These are phyloP conservation scores for Catharus bicknelli DNA, from an alignment of 2,113 vertebrate species.

Conservation along the genomic window DNA sequence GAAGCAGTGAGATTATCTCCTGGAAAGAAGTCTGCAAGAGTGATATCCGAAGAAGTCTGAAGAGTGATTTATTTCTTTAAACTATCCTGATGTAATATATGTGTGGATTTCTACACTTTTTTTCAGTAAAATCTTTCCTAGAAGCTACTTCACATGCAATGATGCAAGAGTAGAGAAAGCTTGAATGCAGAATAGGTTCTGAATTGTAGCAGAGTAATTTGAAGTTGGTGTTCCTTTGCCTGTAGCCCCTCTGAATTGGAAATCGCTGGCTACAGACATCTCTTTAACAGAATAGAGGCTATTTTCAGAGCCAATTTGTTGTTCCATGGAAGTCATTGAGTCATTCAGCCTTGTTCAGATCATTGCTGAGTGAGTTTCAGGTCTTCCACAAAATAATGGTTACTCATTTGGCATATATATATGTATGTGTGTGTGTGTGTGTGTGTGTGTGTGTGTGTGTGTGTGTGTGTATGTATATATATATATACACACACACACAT, in stretches of 20 bases:
- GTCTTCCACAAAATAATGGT: neutral
- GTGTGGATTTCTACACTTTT: neutral
- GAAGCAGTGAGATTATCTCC: neutral
- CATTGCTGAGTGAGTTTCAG: neutral
- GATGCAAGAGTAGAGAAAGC: neutral
- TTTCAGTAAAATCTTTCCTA: neutral
- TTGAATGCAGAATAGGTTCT: neutral
- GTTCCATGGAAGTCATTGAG: neutral
- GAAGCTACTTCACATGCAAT: neutral
- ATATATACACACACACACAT: rapidly evolving
- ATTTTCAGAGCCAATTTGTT: neutral
- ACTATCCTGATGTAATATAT: neutral
- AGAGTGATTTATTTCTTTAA: neutral
- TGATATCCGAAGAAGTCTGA: neutral
- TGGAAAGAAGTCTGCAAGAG: neutral
- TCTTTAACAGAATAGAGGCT: neutral
- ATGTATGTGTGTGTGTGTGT: neutral
- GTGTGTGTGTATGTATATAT: neutral
- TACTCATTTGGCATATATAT: neutral
- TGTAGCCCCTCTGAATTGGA: neutral
- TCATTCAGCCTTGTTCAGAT: neutral
- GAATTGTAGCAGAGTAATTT: neutral
- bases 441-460: no score
- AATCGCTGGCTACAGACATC: neutral
- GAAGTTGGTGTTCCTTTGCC: neutral